These are phyloP conservation scores for Hofmannophila pseudospretella DNA, from an alignment of 2,888 invertebrate species.

Conservation along the genomic window DNA sequence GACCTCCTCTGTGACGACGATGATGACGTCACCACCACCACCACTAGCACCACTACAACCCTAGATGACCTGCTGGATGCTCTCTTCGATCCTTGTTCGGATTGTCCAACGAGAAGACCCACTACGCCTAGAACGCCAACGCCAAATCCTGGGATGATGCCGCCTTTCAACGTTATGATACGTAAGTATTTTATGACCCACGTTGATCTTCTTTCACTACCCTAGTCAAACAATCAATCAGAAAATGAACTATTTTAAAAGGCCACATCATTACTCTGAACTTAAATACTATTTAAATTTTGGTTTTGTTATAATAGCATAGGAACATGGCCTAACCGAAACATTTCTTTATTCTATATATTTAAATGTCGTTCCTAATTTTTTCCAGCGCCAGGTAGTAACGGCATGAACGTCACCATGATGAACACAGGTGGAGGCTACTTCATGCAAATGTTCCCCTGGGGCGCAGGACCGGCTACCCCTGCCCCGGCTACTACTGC, in stretches of 20 bases:
- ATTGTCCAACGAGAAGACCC: constrained; percentile 21
- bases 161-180: constrained; percentile 32
- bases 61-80: constrained; percentile 17
- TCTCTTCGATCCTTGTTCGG: constrained; percentile 21
- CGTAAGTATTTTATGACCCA: too few relatives aligned
- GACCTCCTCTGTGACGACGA: constrained; percentile 38
- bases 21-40: constrained; percentile 26
- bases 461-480: constrained; percentile 8
- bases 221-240: too few relatives aligned
- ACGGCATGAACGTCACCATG: constrained; percentile 36
- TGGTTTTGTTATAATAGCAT: too few relatives aligned
- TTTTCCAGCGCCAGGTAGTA: constrained; percentile 29
- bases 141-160: constrained; percentile 10
- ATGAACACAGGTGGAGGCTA: constrained; percentile 20
- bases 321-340: too few relatives aligned
- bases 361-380: too few relatives aligned
- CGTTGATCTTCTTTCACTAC: too few relatives aligned
- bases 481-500: constrained; percentile 11
- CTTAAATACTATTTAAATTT: too few relatives aligned
- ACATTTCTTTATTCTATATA: too few relatives aligned
- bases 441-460: constrained; percentile 25
- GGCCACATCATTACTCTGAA: too few relatives aligned
- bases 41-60: constrained; percentile 23
- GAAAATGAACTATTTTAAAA: too few relatives aligned
- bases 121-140: constrained; percentile 10